Conservation (phyloP, 1,140 invertebrate species). For the Ptiloglossa arizonensis region DNA sequence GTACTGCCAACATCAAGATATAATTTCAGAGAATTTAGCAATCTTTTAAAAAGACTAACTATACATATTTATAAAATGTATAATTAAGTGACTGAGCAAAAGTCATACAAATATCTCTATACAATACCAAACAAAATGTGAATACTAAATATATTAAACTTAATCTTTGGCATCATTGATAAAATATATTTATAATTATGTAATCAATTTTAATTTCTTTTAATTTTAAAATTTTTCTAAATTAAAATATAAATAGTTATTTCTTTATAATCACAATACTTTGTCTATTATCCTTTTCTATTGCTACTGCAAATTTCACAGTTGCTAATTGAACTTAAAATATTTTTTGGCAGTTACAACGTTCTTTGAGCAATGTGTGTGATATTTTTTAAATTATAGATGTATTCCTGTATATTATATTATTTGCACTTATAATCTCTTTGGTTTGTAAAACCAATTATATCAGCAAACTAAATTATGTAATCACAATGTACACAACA, state of each 20-base stretch:
- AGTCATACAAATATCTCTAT: slow-evolving; percentile 16
- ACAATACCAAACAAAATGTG: not conserved
- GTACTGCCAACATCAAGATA: not conserved
- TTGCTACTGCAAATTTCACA: slow-evolving; percentile 19
- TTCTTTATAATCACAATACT: slow-evolving; percentile 9
- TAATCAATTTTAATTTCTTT: not conserved
- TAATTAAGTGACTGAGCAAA: slow-evolving; percentile 4
- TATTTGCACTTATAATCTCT: slow-evolving; percentile 23
- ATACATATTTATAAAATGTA: not conserved
- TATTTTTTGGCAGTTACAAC: slow-evolving; percentile 44
- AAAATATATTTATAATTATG: slow-evolving; percentile 2
- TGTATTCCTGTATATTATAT: slow-evolving; percentile 35
- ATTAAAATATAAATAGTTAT: slow-evolving; percentile 26
- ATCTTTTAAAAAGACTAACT: not conserved
- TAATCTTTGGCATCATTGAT: slow-evolving; percentile 9
- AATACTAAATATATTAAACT: slow-evolving; percentile 20
- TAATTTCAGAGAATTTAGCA: not conserved
- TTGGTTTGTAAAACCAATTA: slow-evolving; percentile 27
- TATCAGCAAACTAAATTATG: not conserved
- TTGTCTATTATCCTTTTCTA: slow-evolving; percentile 3
- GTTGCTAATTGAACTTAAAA: slow-evolving; percentile 40
- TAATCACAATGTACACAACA: not conserved
- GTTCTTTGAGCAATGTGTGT: slow-evolving; percentile 44
- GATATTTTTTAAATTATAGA: slow-evolving; percentile 40
- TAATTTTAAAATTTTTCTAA: not conserved